Percentiles rank a stretch among this genome's conserved stretches.
Evolutionary conservation across 2,797 vertebrate species (phyloP).

Genomic region (Nannoperca obscura): DNA sequence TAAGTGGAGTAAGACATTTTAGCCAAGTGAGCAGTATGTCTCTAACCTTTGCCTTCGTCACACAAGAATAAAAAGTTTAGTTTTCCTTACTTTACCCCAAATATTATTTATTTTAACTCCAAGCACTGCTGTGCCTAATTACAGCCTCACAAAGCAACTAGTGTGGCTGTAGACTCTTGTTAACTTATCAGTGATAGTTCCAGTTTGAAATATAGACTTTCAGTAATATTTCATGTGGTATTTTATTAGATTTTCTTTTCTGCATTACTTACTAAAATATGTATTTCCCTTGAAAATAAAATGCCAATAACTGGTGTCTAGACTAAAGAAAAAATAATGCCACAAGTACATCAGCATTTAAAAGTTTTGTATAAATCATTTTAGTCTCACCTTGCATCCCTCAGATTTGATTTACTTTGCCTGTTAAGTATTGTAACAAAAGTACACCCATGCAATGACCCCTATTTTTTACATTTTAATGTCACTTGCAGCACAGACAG

Average conservation of each 20-base stretch:
- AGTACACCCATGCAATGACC: conserved; percentile 28
- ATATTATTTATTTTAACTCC: no score
- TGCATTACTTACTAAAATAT: conserved; percentile 2
- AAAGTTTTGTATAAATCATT: conserved; percentile 24
- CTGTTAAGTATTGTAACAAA: conserved; percentile 60
- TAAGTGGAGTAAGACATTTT: neutral
- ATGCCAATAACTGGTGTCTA: neutral
- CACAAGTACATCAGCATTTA: neutral
- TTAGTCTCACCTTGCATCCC: conserved; percentile 40
- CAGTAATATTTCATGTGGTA: neutral
- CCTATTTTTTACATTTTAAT: conserved; percentile 44
- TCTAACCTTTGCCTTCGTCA: neutral
- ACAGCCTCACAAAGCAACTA: neutral
- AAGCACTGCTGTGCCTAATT: neutral
- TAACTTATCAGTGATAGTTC: conserved; percentile 1
- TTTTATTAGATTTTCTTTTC: conserved; percentile 1
- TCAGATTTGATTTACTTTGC: conserved; percentile 35
- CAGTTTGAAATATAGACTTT: neutral
- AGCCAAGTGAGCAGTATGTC: neutral
- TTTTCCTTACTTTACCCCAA: no score
- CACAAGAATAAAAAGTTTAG: no score
- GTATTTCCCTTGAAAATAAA: neutral
- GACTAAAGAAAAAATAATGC: neutral
- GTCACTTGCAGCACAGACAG: conserved; percentile 39
- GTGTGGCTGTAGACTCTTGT: neutral